Evolutionary conservation across 2,888 invertebrate species (phyloP), one percentile per base, ranked within the genome.

Genomic region (Allolobophora icterica): DNA sequence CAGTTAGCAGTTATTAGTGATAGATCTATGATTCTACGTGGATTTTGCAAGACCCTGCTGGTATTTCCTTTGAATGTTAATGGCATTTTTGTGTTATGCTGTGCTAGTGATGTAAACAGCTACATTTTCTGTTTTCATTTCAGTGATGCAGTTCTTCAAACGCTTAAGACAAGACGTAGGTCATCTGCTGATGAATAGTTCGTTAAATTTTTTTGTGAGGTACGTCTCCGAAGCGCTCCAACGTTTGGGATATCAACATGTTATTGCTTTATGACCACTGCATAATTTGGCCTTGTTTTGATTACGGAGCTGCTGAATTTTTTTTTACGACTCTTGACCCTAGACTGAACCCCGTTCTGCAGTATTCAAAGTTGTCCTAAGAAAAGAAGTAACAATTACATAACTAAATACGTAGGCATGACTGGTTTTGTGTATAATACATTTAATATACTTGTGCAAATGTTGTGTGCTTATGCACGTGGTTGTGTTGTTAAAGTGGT

Each of bases 151-250:
- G 38, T 87, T 87, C 38, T 87, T 35, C 87, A 34, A 15, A 15
- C 34, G 38, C 19, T 87, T 87, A 38, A 34, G 87, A 87, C 87
- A 87, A 34, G 87, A 87, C 19, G 87, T 87, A 8, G 87, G 87
- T 35, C 87, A 87, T 19, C 35, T 87, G 34, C 87, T 35, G 35
- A 87, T 87, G 38, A 38, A 87, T 38, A 87, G 87, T 87, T 87
- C 35, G 30, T 34, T 87, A 38, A 35, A 34, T 34, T 87, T 87
- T 24, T 87, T 87, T 8, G 35, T 87, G 34, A 38, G 21, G 87
- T 87, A 87, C 35, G 87, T 87, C 87, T 34, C 87, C 11, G 87
- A 87, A 17, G 87, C 87, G 1, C 38, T 87, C 21, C 87, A 87
- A 21, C 87, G 87, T 21, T 35, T 87, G 21, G 87, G 87, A 24